Evolutionary conservation across 2,888 invertebrate genomes (phyloP).

Genomic region (Eueremaeus valkanovi): DNA sequence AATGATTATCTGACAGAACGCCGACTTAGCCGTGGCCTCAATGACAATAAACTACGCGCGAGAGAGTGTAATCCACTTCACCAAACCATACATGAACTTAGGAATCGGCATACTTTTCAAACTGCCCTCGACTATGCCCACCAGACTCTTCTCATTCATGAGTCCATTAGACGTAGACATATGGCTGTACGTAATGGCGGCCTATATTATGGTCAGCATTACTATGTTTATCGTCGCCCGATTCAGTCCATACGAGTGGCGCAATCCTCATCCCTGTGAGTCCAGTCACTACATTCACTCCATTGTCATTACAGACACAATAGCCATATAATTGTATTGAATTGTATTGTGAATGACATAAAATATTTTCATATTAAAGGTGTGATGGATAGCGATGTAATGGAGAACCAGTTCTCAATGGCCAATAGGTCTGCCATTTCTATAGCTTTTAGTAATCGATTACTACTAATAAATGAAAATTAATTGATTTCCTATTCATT

Average conservation of each 20-base stretch:
- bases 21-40: constrained; percentile 90
- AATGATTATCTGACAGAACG: constrained; percentile 67
- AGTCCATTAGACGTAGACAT: constrained; percentile 92
- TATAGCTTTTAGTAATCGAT: background rate
- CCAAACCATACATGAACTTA: constrained; percentile 95
- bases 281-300: constrained; percentile 37
- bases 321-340: too few species aligned
- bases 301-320: background rate
- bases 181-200: constrained; percentile 87
- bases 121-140: constrained; percentile 82
- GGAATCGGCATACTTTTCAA: constrained; percentile 91
- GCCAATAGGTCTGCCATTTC: constrained; percentile 35
- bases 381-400: constrained; percentile 59
- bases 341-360: too few species aligned
- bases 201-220: constrained; percentile 86
- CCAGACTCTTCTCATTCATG: constrained; percentile 86
- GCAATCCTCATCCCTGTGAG: constrained; percentile 51
- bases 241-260: constrained; percentile 74
- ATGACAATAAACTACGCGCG: constrained; percentile 96
- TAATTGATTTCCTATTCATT: constrained; percentile 61
- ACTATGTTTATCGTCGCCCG: constrained; percentile 92
- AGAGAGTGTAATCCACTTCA: constrained; percentile 93
- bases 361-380: background rate
- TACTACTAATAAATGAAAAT: background rate
- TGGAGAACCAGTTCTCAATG: constrained; percentile 80